Base-by-base conservation (phyloP, 2,888 invertebrate species). In the Catocala nupta region DNA sequence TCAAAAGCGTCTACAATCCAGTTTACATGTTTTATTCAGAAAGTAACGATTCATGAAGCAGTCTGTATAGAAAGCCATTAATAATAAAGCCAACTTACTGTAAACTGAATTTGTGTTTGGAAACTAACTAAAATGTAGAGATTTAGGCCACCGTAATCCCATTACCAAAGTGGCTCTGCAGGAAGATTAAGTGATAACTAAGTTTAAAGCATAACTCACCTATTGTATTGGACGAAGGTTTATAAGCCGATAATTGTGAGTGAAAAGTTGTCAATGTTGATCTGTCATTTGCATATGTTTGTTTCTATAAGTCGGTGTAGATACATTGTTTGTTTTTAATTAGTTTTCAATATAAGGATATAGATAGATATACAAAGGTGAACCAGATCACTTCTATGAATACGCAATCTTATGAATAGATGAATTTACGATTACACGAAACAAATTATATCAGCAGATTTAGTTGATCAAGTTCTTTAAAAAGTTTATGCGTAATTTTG, bases 171-270 rank as follows among this genome's bases (percentile, higher is more conserved):
- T 81, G 79, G 78, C 77, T 82, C 70, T 64, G 72, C 59, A 63
- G 60, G 65, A 80, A 82, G 81, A 83, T 86, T 83, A 85, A 77
- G 75, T 74, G 78, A 77, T 75, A 79, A 81, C 79, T 82, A 76
- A 68, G 79, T 77, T 81, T 70, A 68, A 77, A 78, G 74, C 66
- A 67, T 72, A 72, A 69, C 60, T 65, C 59, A 59, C 71, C 65
- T 73, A 73, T 70, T 75, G 69, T 75, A 60, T 73, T 55, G 59
- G 61, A 59, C 53, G 66, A 66, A 65, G 68, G 76, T 69, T 58
- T 42, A 48, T 68, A 67, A 67, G 63, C 60, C 55, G 42, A 33
- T 58, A 53, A 67, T 57, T 64, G 48, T 48, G 64, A 47, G 50
- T 44, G 42, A 13, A 45, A 55, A 58, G 39, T 65, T 45, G 10